Evolutionary conservation across 2,888 invertebrate species (phyloP).

Genomic region (Drosophila neonasuta): DNA sequence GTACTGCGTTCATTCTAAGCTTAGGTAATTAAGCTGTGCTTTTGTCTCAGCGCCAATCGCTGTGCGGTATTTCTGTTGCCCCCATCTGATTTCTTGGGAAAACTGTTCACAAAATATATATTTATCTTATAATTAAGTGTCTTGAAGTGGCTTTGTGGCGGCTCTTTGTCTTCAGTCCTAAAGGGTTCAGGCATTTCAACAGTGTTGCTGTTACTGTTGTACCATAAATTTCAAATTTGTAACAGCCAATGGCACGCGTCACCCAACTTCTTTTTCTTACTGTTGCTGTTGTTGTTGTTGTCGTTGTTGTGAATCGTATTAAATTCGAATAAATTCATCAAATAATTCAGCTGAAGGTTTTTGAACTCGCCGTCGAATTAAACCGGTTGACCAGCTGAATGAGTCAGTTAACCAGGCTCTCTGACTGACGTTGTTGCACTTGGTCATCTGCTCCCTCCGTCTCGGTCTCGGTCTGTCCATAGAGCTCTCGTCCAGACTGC

Average conservation of each 20-base stretch:
- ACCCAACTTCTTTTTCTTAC: constrained; percentile 18
- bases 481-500: constrained; percentile 35
- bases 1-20: constrained; percentile 6
- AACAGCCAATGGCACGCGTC: constrained; percentile 67
- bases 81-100: constrained; percentile 35
- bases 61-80: constrained; percentile 12
- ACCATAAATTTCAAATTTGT: constrained; percentile 45
- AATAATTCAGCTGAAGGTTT: constrained; percentile 60
- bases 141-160: constrained; percentile 35
- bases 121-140: constrained; percentile 64
- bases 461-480: constrained; percentile 21
- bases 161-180: constrained; percentile 45
- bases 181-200: constrained; percentile 19
- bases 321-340: constrained; percentile 75
- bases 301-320: constrained; percentile 54
- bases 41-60: constrained; percentile 17
- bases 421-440: constrained; percentile 24
- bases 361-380: constrained; percentile 64
- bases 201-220: constrained; percentile 15
- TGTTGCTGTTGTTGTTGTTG: constrained; percentile 1
- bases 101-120: constrained; percentile 40
- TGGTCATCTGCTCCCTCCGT: not conserved
- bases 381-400: constrained; percentile 54
- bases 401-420: constrained; percentile 40
- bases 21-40: constrained; percentile 8